phyloP scores from a whole-genome alignment of 2,797 vertebrate genomes.

The Xenopus petersii region DNA sequence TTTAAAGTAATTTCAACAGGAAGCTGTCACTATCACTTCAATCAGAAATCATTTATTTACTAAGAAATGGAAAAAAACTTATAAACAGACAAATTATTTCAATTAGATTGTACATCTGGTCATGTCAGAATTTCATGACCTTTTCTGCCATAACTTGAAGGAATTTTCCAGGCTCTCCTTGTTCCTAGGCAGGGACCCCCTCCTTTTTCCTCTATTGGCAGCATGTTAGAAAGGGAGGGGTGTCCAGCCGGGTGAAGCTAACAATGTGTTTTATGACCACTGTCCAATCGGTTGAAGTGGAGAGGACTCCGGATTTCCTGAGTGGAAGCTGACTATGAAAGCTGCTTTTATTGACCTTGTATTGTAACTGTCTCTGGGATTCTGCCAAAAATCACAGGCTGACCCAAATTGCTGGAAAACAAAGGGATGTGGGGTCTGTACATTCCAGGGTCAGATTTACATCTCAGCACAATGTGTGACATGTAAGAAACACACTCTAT shows the following conservation, averaged over 20 bases:
- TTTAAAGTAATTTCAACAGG: too few species aligned
- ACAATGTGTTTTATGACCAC: slow-evolving; percentile 18
- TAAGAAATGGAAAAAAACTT: not conserved
- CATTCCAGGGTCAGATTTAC: slow-evolving; percentile 7
- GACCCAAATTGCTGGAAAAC: slow-evolving; percentile 32
- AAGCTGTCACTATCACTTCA: too few species aligned
- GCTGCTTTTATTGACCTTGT: slow-evolving; percentile 51
- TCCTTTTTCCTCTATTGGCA: slow-evolving; percentile 1
- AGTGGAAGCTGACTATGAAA: slow-evolving; percentile 47
- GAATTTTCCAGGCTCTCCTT: not conserved
- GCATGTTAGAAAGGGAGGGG: not conserved
- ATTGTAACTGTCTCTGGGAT: slow-evolving; percentile 46
- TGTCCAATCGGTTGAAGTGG: slow-evolving; percentile 1
- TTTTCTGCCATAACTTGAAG: slow-evolving; percentile 18
- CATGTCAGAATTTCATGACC: slow-evolving; percentile 22
- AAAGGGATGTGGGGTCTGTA: slow-evolving; percentile 9
- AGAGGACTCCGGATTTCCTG: slow-evolving; percentile 47
- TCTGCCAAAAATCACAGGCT: slow-evolving; percentile 46
- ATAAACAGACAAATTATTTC: not conserved
- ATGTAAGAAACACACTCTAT: not conserved
- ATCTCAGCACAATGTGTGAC: not conserved
- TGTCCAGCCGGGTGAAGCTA: slow-evolving; percentile 11
- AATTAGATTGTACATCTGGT: slow-evolving; percentile 7
- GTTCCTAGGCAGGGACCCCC: not conserved
- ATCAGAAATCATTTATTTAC: too few species aligned